Base-by-base conservation (phyloP, 2,113 vertebrate genomes). In the Labeo rohita region DNA sequence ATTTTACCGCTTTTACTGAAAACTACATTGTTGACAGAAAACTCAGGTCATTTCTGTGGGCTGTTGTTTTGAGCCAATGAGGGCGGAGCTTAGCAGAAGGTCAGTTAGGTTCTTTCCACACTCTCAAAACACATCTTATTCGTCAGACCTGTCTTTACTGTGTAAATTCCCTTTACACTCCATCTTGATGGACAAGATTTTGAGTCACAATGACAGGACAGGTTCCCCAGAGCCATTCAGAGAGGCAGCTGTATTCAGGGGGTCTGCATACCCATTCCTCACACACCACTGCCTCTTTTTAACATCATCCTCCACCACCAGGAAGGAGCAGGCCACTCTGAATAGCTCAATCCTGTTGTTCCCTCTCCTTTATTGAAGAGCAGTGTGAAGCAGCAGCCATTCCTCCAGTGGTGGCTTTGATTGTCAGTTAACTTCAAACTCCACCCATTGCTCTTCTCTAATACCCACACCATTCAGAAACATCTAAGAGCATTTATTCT, bases 251-350 rank as follows among this genome's bases (percentile, higher is more conserved):
- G 89, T 86, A 21, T 93, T 90, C 91, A 45, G 80, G 77, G 85
- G 88, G 85, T 93, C 70, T 78, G 50, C 72, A 21, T 73, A 87
- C 86, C 1, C 39, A 12, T 94, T 91, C 85, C 89, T 93, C 89
- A 92, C 92, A 90, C 88, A 84, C 90, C 90, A 85, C 79, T 88
- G 89, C 89, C 88, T 91, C 89, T 92, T 94, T 93, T 89, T 89
- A 59, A 2, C 88, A 16, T 75, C n/a, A 23, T 66, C 86, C 85
- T 87, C 11, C 70, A 88, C 83, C 89, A 88, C 86, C 86, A 88
- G 68, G 86, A 87, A 75, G 84, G 85, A 91, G 87, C 80, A 70
- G 75, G 36, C 83, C 36, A 0, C 61, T 81, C 56, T 85, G 68
- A 88, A 85, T 68, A 78, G 59, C 21, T 47, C 61, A 2, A 0